phyloP scores from a whole-genome alignment of 2,888 invertebrate genomes.

The Tenthredo livida region DNA sequence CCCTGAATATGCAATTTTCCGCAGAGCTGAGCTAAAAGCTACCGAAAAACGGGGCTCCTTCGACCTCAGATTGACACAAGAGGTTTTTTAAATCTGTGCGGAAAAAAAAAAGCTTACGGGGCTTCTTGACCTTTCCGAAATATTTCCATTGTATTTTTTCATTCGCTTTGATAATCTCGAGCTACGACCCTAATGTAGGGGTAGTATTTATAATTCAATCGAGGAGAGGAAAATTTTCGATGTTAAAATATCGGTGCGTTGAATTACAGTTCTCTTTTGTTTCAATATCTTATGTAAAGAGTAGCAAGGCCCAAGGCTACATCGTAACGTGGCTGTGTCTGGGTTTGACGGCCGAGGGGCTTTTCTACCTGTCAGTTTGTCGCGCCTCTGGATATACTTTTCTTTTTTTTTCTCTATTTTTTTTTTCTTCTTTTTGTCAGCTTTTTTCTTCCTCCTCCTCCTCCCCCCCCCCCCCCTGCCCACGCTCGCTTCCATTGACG shows the following conservation, averaged over 20 bases:
- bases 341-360: conserved; percentile 28
- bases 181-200: not conserved
- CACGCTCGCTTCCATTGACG: not conserved
- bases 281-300: not conserved
- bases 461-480: no score
- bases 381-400: not conserved
- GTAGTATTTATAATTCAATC: not conserved
- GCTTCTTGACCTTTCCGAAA: conserved; percentile 1
- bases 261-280: not conserved
- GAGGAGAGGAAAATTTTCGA: not conserved
- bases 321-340: conserved; percentile 1
- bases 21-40: conserved; percentile 27
- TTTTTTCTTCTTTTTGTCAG: not conserved
- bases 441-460: not conserved
- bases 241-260: not conserved
- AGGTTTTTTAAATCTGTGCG: not conserved
- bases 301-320: not conserved
- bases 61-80: conserved; percentile 1
- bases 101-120: not conserved
- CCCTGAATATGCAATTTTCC: conserved; percentile 48
- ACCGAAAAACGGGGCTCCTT: not conserved
- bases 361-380: conserved; percentile 43
- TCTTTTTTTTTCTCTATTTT: not conserved
- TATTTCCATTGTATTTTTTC: conserved; percentile 13
- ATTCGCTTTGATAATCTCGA: not conserved